Evolutionary conservation across 2,113 vertebrate genomes (phyloP).

Genomic region (Osmerus eperlanus): DNA sequence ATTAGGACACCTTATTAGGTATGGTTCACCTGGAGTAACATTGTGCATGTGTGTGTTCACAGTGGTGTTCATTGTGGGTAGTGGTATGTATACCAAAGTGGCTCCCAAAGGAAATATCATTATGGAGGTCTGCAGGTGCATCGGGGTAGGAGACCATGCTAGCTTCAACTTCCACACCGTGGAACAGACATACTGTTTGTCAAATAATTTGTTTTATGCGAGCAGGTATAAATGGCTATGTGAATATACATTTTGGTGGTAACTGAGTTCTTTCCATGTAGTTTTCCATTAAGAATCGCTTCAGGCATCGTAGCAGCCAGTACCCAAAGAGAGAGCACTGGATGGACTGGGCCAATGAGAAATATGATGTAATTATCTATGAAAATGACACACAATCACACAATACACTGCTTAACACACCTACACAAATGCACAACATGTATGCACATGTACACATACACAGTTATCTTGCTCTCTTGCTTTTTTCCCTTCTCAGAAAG

Average conservation of each 20-base stretch:
- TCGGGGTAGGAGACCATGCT: slow-evolving; percentile 77
- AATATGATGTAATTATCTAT: slow-evolving; percentile 76
- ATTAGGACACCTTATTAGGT: background rate
- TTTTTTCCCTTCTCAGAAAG: slow-evolving; percentile 6
- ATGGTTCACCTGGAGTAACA: too few species aligned
- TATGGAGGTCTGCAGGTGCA: slow-evolving; percentile 79
- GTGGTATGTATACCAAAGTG: slow-evolving; percentile 82
- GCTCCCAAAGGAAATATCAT: slow-evolving; percentile 88
- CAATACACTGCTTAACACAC: background rate
- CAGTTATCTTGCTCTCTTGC: background rate
- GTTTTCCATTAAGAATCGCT: slow-evolving; percentile 90
- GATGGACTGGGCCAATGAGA: slow-evolving; percentile 95
- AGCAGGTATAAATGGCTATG: background rate
- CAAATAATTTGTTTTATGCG: too few species aligned
- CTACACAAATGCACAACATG: fast-evolving
- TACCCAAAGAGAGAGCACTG: slow-evolving; percentile 85
- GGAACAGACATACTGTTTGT: too few species aligned
- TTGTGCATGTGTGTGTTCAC: slow-evolving; percentile 11
- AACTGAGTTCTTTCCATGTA: slow-evolving; percentile 46
- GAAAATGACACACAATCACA: background rate
- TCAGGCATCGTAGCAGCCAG: slow-evolving; percentile 69
- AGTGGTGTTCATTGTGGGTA: slow-evolving; percentile 92
- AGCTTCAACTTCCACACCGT: background rate
- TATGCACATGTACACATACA: background rate
- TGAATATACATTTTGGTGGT: background rate